Percentiles rank a stretch among this genome's conserved stretches.
phyloP scores from a whole-genome alignment of 2,797 vertebrate species.

The Poecilia wingei region DNA sequence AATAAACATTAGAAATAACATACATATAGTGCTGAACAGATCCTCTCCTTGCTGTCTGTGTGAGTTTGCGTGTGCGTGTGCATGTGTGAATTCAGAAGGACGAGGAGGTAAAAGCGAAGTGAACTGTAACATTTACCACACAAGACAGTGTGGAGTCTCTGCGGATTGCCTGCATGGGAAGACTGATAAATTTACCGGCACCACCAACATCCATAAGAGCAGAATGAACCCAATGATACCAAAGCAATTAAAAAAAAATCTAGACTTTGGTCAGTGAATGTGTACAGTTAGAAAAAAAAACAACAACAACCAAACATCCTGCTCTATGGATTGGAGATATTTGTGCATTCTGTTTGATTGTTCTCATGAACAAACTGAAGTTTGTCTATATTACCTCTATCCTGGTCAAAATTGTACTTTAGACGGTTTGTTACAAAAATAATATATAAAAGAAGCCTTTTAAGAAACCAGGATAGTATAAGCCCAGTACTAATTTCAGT shows the following conservation, averaged over 20 bases:
- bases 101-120: slow-evolving; percentile 3
- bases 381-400: not conserved
- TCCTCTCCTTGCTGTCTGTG: not conserved
- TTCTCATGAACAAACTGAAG: not conserved
- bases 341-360: not conserved
- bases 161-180: not conserved
- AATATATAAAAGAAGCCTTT: not conserved
- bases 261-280: not conserved
- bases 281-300: not conserved
- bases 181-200: not conserved
- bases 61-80: slow-evolving; percentile 5
- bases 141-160: slow-evolving; percentile 3
- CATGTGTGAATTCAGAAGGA: slow-evolving; percentile 8
- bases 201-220: not conserved
- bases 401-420: not conserved
- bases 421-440: not conserved
- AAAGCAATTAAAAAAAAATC: not conserved
- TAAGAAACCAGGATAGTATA: not conserved
- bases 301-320: not conserved
- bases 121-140: slow-evolving; percentile 19
- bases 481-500: not conserved
- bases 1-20: slow-evolving; percentile 51
- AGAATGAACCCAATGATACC: not conserved
- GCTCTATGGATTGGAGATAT: not conserved
- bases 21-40: slow-evolving; percentile 22